These are phyloP conservation scores for Octopus sinensis DNA, from an alignment of 1,140 invertebrate genomes.

Conservation along the genomic window DNA sequence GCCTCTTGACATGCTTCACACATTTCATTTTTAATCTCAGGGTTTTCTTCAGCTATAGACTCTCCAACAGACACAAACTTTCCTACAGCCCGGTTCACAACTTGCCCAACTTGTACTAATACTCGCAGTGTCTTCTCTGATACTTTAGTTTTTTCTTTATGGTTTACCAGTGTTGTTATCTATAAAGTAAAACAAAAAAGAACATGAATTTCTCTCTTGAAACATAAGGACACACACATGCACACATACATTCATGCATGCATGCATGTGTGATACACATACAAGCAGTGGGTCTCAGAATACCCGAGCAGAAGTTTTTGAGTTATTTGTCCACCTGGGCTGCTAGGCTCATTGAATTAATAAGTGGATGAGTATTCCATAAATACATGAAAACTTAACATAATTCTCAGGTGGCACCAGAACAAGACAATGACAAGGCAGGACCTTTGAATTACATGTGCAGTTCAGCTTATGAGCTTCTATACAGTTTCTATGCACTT, in stretches of 20 bases:
- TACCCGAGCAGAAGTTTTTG: no score
- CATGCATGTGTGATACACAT: not conserved
- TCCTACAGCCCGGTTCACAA: constrained; percentile 93
- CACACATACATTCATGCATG: not conserved
- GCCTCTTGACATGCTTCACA: constrained; percentile 96
- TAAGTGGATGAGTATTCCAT: no score
- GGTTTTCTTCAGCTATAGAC: constrained; percentile 96
- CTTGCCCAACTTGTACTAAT: constrained; percentile 87
- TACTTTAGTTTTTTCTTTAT: constrained; percentile 61
- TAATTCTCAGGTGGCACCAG: no score
- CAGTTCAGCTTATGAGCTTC: no score
- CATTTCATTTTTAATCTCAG: constrained; percentile 94
- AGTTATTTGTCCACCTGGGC: no score
- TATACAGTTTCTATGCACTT: no score
- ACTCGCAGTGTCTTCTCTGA: constrained; percentile 67
- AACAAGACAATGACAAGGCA: no score
- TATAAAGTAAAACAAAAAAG: constrained; percentile 59
- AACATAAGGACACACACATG: not conserved
- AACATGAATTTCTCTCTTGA: not conserved
- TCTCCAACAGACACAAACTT: constrained; percentile 96
- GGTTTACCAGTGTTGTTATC: constrained; percentile 85
- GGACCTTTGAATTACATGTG: no score
- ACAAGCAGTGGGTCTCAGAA: not conserved
- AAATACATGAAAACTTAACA: no score
- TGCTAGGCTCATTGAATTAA: no score